A percentile compares a stretch with the other conserved stretches of the same genome.
Evolutionary conservation across 2,113 vertebrate genomes (phyloP).

Genomic region (Phalacrocorax pelagicus): DNA sequence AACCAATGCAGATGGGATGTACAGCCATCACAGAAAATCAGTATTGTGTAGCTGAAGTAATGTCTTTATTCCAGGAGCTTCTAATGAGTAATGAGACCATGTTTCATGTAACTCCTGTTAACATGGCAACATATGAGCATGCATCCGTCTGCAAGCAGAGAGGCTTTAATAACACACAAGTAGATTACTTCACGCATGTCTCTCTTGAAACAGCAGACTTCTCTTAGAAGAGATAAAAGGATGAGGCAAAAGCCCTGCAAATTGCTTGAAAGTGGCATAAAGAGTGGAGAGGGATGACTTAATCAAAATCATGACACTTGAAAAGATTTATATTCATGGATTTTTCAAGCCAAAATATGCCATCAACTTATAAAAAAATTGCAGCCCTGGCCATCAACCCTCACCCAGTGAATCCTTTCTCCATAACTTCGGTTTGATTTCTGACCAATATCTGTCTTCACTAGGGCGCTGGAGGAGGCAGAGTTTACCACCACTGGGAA

Average conservation of each 20-base stretch:
- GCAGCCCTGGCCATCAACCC: rapidly evolving
- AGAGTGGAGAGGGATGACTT: not conserved
- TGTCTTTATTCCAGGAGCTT: not conserved
- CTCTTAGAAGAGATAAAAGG: not conserved
- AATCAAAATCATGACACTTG: not conserved
- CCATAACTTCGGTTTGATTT: not conserved
- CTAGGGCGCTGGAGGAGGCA: not conserved
- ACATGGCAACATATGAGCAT: not conserved
- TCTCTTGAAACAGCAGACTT: not conserved
- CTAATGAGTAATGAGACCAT: not conserved
- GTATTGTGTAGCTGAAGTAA: not conserved
- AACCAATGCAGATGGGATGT: not conserved
- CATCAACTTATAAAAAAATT: not conserved
- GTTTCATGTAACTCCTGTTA: conserved; percentile 10
- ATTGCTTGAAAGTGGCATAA: not conserved
- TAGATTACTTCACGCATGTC: not conserved
- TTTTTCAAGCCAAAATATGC: not conserved
- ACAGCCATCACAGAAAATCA: not conserved
- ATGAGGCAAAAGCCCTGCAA: not conserved
- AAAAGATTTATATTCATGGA: not conserved
- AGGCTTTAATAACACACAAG: not conserved
- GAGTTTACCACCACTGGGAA: not conserved
- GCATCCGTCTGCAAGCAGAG: not conserved
- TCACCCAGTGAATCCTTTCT: not conserved
- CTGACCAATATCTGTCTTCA: not conserved